A percentile compares a stretch with the other conserved stretches of the same genome.
These are phyloP conservation scores for Caenorhabditis sp. DNA, from an alignment of 2,888 invertebrate genomes.

Conservation along the genomic window DNA sequence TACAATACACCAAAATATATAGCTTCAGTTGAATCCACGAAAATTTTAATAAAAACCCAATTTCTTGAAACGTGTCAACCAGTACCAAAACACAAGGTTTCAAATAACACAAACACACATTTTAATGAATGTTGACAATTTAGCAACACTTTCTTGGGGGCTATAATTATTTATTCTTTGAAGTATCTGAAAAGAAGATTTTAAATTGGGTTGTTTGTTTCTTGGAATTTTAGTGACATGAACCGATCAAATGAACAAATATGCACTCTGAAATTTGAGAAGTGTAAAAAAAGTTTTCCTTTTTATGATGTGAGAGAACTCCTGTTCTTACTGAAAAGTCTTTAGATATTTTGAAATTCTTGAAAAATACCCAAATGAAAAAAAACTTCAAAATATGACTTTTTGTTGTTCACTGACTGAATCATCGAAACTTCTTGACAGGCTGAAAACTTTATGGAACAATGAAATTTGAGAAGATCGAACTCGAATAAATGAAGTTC, in stretches of 20 bases:
- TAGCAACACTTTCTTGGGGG: neutral
- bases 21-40: no score
- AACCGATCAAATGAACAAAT: neutral
- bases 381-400: no score
- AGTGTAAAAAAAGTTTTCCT: neutral
- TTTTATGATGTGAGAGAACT: neutral
- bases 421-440: no score
- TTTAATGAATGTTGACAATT: neutral
- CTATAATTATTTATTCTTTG: neutral
- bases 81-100: no score
- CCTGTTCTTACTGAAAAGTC: neutral
- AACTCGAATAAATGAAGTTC: no score
- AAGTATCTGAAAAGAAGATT: neutral
- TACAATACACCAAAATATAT: no score
- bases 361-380: no score
- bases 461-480: no score
- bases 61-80: no score
- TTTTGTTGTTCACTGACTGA: no score
- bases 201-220: neutral
- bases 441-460: no score
- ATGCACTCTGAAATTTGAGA: neutral
- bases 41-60: no score
- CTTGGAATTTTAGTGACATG: neutral
- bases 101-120: neutral
- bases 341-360: neutral